phyloP scores from a whole-genome alignment of 2,888 invertebrate genomes.

The Chalcis sispes region DNA sequence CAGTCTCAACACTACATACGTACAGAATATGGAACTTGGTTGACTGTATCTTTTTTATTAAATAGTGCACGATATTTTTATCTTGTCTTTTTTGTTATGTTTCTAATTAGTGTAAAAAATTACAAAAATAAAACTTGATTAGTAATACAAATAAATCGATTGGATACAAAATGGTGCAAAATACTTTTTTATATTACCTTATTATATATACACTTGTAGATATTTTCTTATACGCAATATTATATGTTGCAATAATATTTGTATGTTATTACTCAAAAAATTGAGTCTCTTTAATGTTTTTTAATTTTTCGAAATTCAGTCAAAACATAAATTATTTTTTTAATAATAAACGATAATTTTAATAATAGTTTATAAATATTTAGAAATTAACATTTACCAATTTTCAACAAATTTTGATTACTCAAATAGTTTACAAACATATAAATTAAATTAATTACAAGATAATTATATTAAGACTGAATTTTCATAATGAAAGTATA shows the following conservation, averaged over 20 bases:
- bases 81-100: slow-evolving; percentile 1
- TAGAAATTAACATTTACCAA: background rate
- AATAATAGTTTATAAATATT: background rate
- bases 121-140: slow-evolving; percentile 50
- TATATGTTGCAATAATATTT: slow-evolving; percentile 43
- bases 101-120: slow-evolving; percentile 36
- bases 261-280: slow-evolving; percentile 17
- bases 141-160: slow-evolving; percentile 42
- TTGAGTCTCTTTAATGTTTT: slow-evolving; percentile 6
- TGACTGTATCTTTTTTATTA: slow-evolving; percentile 21
- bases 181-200: slow-evolving; percentile 44
- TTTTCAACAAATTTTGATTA: background rate
- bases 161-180: slow-evolving; percentile 51
- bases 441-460: background rate
- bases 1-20: slow-evolving; percentile 53
- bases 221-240: slow-evolving; percentile 40
- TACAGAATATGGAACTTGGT: slow-evolving; percentile 40
- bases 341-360: too few relatives aligned
- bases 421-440: background rate
- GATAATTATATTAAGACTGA: slow-evolving; percentile 10
- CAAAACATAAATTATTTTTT: too few relatives aligned
- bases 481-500: background rate
- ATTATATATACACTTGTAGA: slow-evolving; percentile 46
- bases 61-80: slow-evolving; percentile 21
- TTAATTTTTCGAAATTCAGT: background rate